Evolutionary conservation across 2,113 vertebrate genomes (phyloP).

Genomic region (Xyliphius kryptos): DNA sequence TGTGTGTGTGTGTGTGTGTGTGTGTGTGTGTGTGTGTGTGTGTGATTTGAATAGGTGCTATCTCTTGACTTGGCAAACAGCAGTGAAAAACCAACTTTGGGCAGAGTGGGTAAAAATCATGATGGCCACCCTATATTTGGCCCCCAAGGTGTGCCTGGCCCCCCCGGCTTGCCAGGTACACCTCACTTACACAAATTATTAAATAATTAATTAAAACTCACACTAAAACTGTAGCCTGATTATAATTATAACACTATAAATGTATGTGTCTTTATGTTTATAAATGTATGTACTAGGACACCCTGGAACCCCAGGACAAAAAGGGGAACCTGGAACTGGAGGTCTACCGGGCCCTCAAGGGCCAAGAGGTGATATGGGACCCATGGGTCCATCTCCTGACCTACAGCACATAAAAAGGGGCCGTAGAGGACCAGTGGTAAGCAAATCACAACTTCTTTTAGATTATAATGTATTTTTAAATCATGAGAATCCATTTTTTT

Average conservation of each 20-base stretch:
- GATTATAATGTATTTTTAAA: not conserved
- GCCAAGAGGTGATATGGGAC: conserved; percentile 67
- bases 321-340: conserved; percentile 52
- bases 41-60: conserved; percentile 38
- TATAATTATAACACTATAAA: too few relatives aligned
- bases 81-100: conserved; percentile 56
- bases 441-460: conserved; percentile 4
- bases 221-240: too few relatives aligned
- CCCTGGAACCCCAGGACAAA: conserved; percentile 59
- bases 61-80: conserved; percentile 54
- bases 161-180: conserved; percentile 64
- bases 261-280: not conserved
- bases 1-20: conserved; percentile 3
- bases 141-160: conserved; percentile 55
- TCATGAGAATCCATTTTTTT: too few relatives aligned
- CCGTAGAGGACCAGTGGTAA: conserved; percentile 67
- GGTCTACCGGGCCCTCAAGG: conserved; percentile 56
- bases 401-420: conserved; percentile 64
- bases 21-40: conserved; percentile 37
- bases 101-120: conserved; percentile 53
- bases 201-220: too few relatives aligned
- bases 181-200: not conserved
- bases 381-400: conserved; percentile 65
- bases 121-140: conserved; percentile 46
- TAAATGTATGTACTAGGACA: conserved; percentile 43